Evolutionary conservation across 2,888 invertebrate genomes (phyloP).

Genomic region (Diogma glabrata): DNA sequence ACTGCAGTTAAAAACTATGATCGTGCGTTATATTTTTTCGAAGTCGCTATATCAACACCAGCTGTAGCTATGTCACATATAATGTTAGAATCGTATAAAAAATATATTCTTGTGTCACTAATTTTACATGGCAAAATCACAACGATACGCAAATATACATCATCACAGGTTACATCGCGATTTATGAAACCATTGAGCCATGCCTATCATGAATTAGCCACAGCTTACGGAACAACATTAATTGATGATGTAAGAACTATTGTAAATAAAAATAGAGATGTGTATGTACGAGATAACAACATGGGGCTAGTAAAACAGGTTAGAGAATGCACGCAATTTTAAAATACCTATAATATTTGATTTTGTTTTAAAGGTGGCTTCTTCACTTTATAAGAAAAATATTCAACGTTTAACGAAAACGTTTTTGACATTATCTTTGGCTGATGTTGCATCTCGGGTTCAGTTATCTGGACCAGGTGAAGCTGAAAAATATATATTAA

Average conservation of each 20-base stretch:
- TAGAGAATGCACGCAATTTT: too few species aligned
- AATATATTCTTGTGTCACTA: constrained; percentile 84
- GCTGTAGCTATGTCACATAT: constrained; percentile 90
- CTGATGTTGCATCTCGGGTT: constrained; percentile 67
- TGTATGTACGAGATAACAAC: constrained; percentile 66
- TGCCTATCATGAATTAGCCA: constrained; percentile 79
- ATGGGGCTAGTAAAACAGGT: constrained; percentile 69
- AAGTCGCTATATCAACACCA: constrained; percentile 92
- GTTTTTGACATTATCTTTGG: constrained; percentile 54
- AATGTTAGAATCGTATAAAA: constrained; percentile 96
- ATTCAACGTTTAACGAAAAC: constrained; percentile 88
- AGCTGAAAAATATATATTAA: constrained; percentile 86
- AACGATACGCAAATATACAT: constrained; percentile 79
- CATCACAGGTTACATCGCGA: constrained; percentile 76
- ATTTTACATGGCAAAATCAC: constrained; percentile 77
- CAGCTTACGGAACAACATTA: constrained; percentile 45
- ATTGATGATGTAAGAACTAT: constrained; percentile 6
- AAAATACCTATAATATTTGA: too few species aligned
- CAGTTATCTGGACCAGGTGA: constrained; percentile 72
- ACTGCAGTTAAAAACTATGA: constrained; percentile 87
- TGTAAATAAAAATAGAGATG: constrained; percentile 68
- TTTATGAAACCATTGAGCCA: constrained; percentile 76
- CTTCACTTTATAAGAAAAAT: constrained; percentile 88
- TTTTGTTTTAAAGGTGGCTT: too few species aligned
- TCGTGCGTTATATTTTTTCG: constrained; percentile 87